Evolutionary conservation across 2,113 vertebrate species (phyloP).

Genomic region (Carassius auratus): DNA sequence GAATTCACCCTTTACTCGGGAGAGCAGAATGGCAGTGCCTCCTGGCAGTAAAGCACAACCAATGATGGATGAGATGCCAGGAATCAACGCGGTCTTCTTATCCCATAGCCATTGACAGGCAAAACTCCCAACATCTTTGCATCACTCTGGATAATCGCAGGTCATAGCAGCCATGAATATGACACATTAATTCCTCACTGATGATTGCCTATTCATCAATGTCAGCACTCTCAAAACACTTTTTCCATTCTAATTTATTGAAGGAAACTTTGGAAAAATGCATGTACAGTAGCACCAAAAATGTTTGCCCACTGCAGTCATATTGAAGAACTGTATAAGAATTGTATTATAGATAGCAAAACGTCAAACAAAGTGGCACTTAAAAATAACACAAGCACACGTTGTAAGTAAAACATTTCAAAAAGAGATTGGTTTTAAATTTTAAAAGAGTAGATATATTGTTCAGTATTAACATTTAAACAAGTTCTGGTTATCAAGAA

Average conservation of each 20-base stretch:
- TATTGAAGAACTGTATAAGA: not conserved
- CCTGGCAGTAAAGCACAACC: constrained; percentile 68
- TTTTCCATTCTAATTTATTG: constrained; percentile 51
- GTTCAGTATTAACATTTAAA: not conserved
- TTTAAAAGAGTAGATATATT: not conserved
- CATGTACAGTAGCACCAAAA: not conserved
- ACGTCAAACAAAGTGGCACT: not conserved
- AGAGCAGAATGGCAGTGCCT: constrained; percentile 66
- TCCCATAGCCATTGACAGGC: constrained; percentile 67
- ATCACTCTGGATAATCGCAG: constrained; percentile 69
- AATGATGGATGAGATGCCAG: constrained; percentile 76
- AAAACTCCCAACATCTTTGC: constrained; percentile 60
- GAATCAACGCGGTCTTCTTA: constrained; percentile 55
- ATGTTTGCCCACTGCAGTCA: not conserved
- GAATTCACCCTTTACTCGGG: constrained; percentile 64
- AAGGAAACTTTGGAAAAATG: constrained; percentile 46
- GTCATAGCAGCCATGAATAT: constrained; percentile 65
- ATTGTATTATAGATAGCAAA: not conserved
- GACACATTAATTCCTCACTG: constrained; percentile 66
- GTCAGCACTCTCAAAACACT: constrained; percentile 63
- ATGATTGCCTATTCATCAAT: constrained; percentile 77
- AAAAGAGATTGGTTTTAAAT: not conserved
- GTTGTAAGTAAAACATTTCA: not conserved
- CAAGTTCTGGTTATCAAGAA: not conserved
- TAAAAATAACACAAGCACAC: not conserved